Conservation (phyloP, 2,888 invertebrate genomes). For the Dryobotodes eremita region DNA sequence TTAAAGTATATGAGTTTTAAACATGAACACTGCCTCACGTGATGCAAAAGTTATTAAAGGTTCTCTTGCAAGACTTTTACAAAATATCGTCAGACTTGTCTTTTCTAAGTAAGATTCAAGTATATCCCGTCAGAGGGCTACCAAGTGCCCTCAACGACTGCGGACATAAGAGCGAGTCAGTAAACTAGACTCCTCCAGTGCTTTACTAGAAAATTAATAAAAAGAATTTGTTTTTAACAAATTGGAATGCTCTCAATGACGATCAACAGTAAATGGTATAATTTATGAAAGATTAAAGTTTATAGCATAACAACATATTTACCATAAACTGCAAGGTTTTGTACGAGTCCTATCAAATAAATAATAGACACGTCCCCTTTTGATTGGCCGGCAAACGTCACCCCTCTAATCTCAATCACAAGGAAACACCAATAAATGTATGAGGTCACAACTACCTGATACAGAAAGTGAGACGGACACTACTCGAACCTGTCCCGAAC, state of each 20-base stretch:
- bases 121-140: background rate
- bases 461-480: constrained; percentile 29
- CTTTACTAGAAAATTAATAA: too few species aligned
- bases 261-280: too few species aligned
- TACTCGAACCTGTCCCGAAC: constrained; percentile 26
- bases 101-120: background rate
- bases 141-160: background rate
- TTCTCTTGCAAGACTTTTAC: background rate
- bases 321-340: too few species aligned
- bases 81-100: too few species aligned
- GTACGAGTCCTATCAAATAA: too few species aligned
- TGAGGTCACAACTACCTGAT: background rate
- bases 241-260: too few species aligned
- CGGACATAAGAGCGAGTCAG: background rate
- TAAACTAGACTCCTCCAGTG: background rate
- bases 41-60: background rate
- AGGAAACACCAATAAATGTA: constrained; percentile 24
- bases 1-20: background rate
- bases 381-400: constrained; percentile 17
- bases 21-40: background rate
- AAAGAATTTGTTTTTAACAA: too few species aligned
- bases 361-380: background rate
- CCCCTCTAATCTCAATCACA: constrained; percentile 33
- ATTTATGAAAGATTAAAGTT: too few species aligned
- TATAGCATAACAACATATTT: too few species aligned